Evolutionary conservation across 2,888 invertebrate species (phyloP), one percentile per base, ranked within the genome.

Genomic region (Hermaeophaga mercurialis): DNA sequence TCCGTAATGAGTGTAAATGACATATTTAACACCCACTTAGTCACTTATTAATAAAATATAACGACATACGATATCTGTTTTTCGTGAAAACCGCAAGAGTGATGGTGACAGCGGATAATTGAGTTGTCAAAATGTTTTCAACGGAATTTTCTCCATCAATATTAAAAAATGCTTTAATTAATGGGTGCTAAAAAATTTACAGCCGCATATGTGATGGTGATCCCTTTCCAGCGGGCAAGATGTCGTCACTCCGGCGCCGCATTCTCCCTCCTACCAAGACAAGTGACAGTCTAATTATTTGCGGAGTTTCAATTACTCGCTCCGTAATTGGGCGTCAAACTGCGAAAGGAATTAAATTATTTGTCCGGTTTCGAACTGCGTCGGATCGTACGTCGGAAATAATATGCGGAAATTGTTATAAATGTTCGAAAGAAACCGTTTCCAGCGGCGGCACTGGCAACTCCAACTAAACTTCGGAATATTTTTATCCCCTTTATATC

Each of bases 271-370:
- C 66, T 65, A 63, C 72, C 68, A 71, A 74, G 73, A 75, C 74
- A 74, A 75, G 73, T 75, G 74, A 75, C 74, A 75, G 72, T 74
- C 73, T 75, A 76, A 75, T 76, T 75, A 75, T 75, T 75, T 74
- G 74, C 70, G 74, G 75, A 75, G 76, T 75, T 75, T 75, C 75
- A 75, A 75, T 76, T 76, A 76, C 75, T 71, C 65, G 69, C 68
- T 66, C 69, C 68, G 70, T 74, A 75, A 75, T 76, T 75, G 75
- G 76, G 74, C 74, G 74, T 74, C 75, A 75, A 75, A 75, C 76
- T 76, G 76, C 71, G 76, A 74, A 71, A 70, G 70, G 73, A 75
- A 76, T 76, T 75, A 73, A 74, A 75, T 75, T 76, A 76, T 75
- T 76, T 76, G 75, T 73, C 73, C 70, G 73, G 74, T 70, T 74